These are phyloP conservation scores for Brachyalestes nurse DNA, from an alignment of 2,797 vertebrate genomes.

Conservation along the genomic window DNA sequence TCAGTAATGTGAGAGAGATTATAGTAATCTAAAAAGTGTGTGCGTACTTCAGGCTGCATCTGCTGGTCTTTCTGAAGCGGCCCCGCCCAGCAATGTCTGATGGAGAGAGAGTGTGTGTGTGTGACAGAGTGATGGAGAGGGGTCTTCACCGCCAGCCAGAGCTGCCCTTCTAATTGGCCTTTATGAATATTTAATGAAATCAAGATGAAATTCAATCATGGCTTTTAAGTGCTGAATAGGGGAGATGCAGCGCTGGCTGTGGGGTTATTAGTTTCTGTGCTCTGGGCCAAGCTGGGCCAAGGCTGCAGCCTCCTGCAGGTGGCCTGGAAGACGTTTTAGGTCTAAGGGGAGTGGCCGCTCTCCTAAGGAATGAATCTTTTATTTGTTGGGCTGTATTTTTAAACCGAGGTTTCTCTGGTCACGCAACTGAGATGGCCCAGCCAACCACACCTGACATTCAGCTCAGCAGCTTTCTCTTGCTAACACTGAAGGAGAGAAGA, in stretches of 20 bases:
- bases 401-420: constrained; percentile 76
- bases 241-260: constrained; percentile 54
- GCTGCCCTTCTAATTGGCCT: constrained; percentile 94
- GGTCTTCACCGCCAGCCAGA: constrained; percentile 81
- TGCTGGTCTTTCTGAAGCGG: constrained; percentile 79
- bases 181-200: constrained; percentile 97
- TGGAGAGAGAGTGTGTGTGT: constrained; percentile 67
- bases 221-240: constrained; percentile 88
- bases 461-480: not conserved
- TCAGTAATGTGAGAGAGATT: constrained; percentile 53
- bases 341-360: constrained; percentile 72
- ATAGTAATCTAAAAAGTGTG: not conserved
- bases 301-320: constrained; percentile 67
- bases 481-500: not conserved
- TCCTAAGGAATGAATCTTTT: constrained; percentile 86
- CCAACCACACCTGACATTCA: constrained; percentile 29
- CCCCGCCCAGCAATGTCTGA: constrained; percentile 64
- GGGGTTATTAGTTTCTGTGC: constrained; percentile 77
- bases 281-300: constrained; percentile 51
- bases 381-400: constrained; percentile 84
- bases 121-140: constrained; percentile 86
- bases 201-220: constrained; percentile 91
- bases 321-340: constrained; percentile 69
- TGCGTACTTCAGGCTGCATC: constrained; percentile 51
- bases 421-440: constrained; percentile 68